Conservation (phyloP, 53 echinoderm and acorn worm species). For the Holothuria scabra region DNA sequence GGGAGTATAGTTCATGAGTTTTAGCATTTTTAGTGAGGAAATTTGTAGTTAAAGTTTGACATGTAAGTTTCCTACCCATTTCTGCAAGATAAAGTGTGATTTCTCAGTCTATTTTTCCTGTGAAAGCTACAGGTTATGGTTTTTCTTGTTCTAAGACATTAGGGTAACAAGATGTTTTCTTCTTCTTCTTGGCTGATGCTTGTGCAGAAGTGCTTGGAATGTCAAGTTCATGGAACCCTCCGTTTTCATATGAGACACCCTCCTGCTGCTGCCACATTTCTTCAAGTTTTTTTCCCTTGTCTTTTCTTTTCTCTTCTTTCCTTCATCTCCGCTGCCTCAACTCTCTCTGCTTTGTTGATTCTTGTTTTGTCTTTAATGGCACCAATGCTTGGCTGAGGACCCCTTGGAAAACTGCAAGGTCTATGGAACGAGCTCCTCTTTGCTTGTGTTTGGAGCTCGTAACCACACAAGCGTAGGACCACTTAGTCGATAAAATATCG, state of each 20-base stretch:
- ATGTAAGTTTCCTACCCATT: not conserved
- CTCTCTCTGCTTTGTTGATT: not conserved
- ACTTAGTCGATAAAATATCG: slow-evolving; percentile 26
- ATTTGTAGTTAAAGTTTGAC: not conserved
- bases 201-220: not conserved
- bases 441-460: slow-evolving; percentile 8
- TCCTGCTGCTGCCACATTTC: not conserved
- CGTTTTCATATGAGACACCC: not conserved
- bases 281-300: slow-evolving; percentile 10
- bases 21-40: slow-evolving; percentile 10
- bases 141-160: not conserved
- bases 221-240: slow-evolving; percentile 6
- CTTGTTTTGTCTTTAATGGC: slow-evolving; percentile 9
- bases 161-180: slow-evolving; percentile 1
- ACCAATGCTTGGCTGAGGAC: not conserved
- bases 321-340: slow-evolving; percentile 8
- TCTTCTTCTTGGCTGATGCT: not conserved
- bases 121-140: too few species aligned
- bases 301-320: slow-evolving; percentile 34
- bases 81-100: not conserved
- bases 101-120: too few species aligned
- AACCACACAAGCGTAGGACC: slow-evolving; percentile 5
- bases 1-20: not conserved
- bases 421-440: not conserved
- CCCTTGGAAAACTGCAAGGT: slow-evolving; percentile 15